Evolutionary conservation across 2,888 invertebrate genomes (phyloP).

Genomic region (Lasius fuliginosus): DNA sequence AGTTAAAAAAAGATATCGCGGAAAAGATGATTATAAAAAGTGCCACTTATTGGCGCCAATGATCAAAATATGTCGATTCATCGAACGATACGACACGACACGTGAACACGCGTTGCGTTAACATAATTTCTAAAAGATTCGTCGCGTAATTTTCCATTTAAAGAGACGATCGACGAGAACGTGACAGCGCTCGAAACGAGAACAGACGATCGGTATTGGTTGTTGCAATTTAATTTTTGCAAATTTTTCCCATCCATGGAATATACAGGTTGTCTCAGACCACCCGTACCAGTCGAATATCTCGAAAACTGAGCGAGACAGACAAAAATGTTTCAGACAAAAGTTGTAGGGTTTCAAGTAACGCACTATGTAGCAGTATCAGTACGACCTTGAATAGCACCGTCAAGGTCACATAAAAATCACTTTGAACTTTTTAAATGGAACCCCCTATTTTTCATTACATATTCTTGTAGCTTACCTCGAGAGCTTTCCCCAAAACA

Average conservation of each 20-base stretch:
- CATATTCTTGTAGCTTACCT: too few species aligned
- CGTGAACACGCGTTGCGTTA: not conserved
- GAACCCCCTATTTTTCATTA: too few species aligned
- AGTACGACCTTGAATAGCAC: too few species aligned
- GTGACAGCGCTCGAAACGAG: constrained; percentile 3
- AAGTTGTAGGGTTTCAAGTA: too few species aligned
- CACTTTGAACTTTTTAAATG: too few species aligned
- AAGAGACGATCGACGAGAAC: not conserved
- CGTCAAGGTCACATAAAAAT: too few species aligned
- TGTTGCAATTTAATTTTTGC: constrained; percentile 28
- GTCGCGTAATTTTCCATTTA: constrained; percentile 18
- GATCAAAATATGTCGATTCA: constrained; percentile 11
- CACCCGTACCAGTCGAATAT: too few species aligned
- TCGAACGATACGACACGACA: constrained; percentile 17
- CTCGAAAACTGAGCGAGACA: too few species aligned
- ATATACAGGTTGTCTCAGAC: too few species aligned
- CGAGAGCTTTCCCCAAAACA: too few species aligned
- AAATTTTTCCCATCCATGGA: not conserved
- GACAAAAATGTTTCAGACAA: too few species aligned
- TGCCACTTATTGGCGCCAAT: not conserved
- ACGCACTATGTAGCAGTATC: too few species aligned
- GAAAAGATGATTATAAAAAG: constrained; percentile 1
- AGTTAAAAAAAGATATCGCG: constrained; percentile 27
- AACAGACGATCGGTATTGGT: constrained; percentile 9
- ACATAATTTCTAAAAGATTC: not conserved